These are phyloP conservation scores for Macquaria australasica DNA, from an alignment of 2,113 vertebrate genomes.

Conservation along the genomic window DNA sequence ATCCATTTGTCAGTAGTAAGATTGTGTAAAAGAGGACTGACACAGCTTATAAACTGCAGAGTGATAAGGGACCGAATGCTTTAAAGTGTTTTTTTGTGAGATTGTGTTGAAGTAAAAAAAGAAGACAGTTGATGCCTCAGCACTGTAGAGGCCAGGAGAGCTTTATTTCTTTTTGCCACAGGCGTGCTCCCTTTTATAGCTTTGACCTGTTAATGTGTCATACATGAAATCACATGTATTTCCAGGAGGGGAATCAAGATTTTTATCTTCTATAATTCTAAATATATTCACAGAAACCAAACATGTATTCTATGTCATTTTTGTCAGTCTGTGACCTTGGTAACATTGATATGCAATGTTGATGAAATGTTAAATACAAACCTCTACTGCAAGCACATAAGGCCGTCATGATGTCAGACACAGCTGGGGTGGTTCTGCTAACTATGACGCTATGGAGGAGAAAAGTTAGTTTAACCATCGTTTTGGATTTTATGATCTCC, in stretches of 20 bases:
- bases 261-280: background rate
- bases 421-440: background rate
- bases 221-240: constrained; percentile 11
- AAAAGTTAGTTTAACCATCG: background rate
- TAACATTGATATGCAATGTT: background rate
- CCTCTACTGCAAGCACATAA: background rate
- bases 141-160: background rate
- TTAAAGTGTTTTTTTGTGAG: background rate
- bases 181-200: background rate
- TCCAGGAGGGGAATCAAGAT: background rate
- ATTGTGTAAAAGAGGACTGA: constrained; percentile 36
- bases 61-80: background rate
- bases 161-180: constrained; percentile 15
- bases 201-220: constrained; percentile 22
- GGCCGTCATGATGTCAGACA: background rate
- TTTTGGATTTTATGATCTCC: background rate
- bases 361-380: background rate
- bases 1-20: constrained; percentile 36
- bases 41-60: constrained; percentile 8
- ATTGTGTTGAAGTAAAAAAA: constrained; percentile 6
- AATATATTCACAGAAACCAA: background rate
- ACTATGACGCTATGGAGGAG: background rate
- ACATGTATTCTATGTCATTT: background rate
- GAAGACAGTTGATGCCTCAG: constrained; percentile 10
- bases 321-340: background rate